Conservation (phyloP, 2,113 vertebrate genomes). For the Eudyptes chrysolophus region DNA sequence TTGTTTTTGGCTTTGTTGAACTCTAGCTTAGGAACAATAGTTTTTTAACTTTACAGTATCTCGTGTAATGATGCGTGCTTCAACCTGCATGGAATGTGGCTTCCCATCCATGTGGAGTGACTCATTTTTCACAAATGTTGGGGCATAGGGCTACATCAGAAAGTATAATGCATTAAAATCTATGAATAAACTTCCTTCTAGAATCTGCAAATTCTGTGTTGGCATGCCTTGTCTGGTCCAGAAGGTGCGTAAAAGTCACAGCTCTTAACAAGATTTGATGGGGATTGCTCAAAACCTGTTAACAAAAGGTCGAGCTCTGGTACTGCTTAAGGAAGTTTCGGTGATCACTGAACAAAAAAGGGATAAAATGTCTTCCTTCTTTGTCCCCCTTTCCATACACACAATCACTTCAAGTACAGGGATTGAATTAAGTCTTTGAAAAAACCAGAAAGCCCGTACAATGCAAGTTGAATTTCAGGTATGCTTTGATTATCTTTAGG, state of each 20-base stretch:
- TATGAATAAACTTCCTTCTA: background rate
- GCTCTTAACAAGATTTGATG: background rate
- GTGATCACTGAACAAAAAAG: background rate
- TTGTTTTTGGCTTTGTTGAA: background rate
- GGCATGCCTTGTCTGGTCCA: background rate
- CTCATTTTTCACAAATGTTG: background rate
- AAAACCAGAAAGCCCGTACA: background rate
- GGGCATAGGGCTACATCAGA: background rate
- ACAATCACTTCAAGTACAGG: background rate
- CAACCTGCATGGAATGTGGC: slow-evolving; percentile 19
- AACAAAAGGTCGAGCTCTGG: background rate
- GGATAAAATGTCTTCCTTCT: background rate
- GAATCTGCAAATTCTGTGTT: background rate
- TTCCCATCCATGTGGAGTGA: background rate
- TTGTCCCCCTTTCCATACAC: background rate
- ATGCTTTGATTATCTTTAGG: background rate
- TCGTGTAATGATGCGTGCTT: background rate
- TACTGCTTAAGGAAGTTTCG: background rate
- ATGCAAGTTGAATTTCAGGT: background rate
- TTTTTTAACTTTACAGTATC: background rate
- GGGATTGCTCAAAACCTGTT: background rate
- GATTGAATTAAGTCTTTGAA: background rate
- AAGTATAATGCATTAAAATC: background rate
- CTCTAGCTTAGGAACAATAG: background rate
- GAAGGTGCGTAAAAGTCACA: background rate